Conservation (phyloP, 1,140 invertebrate species). For the Maconellicoccus hirsutus region DNA sequence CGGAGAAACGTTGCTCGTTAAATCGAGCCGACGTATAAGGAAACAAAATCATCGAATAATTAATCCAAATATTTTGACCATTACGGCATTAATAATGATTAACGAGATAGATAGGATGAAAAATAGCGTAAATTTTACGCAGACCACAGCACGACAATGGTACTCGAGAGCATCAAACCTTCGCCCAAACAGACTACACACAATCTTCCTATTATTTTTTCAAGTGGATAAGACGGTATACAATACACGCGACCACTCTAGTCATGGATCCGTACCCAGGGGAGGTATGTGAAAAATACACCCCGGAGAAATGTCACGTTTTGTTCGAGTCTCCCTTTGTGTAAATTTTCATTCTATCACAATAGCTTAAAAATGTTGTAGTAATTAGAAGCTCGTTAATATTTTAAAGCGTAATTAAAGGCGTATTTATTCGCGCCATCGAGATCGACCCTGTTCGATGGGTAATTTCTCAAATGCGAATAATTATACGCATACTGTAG, state of each 20-base stretch:
- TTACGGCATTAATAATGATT: too few species aligned
- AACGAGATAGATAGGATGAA: too few species aligned
- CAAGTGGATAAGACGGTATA: neutral
- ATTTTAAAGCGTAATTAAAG: neutral
- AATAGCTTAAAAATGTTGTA: neutral
- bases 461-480: too few species aligned
- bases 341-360: neutral
- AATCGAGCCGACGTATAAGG: too few species aligned
- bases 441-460: too few species aligned
- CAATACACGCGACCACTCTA: conserved; percentile 2
- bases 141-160: neutral
- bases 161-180: neutral
- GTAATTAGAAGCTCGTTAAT: conserved; percentile 3
- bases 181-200: neutral
- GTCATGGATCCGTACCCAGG: neutral
- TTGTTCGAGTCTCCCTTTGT: conserved; percentile 4
- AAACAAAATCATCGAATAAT: too few species aligned
- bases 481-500: too few species aligned
- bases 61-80: too few species aligned
- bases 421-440: neutral
- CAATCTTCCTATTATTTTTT: conserved; percentile 5
- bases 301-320: conserved; percentile 6
- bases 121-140: too few species aligned
- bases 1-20: too few species aligned
- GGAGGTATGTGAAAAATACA: neutral